Evolutionary conservation across 2,113 vertebrate species (phyloP).

Genomic region (Corythornis vintsioides): DNA sequence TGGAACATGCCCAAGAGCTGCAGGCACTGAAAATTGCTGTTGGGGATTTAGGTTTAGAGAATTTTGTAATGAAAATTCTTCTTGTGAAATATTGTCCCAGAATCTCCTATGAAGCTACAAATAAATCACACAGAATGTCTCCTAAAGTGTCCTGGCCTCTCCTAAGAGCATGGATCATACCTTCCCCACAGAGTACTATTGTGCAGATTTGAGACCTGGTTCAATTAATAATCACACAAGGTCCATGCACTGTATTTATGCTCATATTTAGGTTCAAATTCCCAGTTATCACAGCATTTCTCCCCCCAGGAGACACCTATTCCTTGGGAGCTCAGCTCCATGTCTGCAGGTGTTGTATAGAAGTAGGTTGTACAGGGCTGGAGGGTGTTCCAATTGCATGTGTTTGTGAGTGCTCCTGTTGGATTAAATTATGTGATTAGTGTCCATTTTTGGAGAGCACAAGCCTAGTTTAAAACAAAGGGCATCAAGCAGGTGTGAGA

Average conservation of each 20-base stretch:
- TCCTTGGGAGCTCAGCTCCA: neutral
- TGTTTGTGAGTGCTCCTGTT: neutral
- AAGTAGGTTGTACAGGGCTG: neutral
- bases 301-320: neutral
- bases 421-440: neutral
- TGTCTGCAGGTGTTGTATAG: neutral
- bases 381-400: neutral
- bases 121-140: slow-evolving; percentile 41
- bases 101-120: slow-evolving; percentile 5
- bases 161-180: slow-evolving; percentile 25
- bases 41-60: neutral
- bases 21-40: slow-evolving; percentile 4
- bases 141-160: slow-evolving; percentile 21
- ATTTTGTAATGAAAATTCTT: slow-evolving; percentile 46
- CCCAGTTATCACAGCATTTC: neutral
- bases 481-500: neutral
- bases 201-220: neutral
- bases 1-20: slow-evolving; percentile 15
- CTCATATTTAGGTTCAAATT: neutral
- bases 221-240: slow-evolving; percentile 1
- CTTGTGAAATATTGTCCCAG: slow-evolving; percentile 9
- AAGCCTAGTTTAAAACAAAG: neutral
- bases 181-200: neutral
- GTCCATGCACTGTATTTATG: neutral
- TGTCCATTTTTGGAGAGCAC: neutral